Percentiles rank a stretch among this genome's conserved stretches.
Evolutionary conservation across 1,140 invertebrate genomes (phyloP).

Genomic region (Maconellicoccus hirsutus): DNA sequence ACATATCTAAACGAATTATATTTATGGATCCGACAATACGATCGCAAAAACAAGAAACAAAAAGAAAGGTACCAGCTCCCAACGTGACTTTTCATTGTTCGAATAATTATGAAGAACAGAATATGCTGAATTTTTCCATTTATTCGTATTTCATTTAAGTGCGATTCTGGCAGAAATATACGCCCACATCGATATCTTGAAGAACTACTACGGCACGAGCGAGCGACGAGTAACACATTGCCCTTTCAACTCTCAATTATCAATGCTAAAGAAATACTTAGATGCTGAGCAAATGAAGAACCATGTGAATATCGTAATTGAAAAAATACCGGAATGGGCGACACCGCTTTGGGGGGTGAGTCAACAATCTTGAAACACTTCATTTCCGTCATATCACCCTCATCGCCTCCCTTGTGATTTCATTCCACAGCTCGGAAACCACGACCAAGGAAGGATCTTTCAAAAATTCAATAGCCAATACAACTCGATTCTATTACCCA

Average conservation of each 20-base stretch:
- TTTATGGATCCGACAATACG: neutral
- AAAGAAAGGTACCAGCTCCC: too few species aligned
- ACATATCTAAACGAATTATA: neutral
- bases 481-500: too few species aligned
- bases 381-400: too few species aligned
- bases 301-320: neutral
- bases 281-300: neutral
- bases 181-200: neutral
- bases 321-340: neutral
- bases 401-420: too few species aligned
- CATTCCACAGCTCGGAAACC: too few species aligned
- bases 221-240: neutral
- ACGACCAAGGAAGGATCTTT: too few species aligned
- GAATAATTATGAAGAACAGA: too few species aligned
- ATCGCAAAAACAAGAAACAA: too few species aligned
- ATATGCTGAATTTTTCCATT: too few species aligned
- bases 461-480: too few species aligned
- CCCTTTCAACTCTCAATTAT: neutral
- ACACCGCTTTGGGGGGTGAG: neutral
- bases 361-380: neutral
- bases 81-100: too few species aligned
- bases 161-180: neutral
- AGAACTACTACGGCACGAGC: neutral
- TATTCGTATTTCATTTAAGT: neutral
- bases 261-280: neutral